These are phyloP conservation scores for Lucifuga dentata DNA, from an alignment of 2,113 vertebrate genomes.

Conservation along the genomic window DNA sequence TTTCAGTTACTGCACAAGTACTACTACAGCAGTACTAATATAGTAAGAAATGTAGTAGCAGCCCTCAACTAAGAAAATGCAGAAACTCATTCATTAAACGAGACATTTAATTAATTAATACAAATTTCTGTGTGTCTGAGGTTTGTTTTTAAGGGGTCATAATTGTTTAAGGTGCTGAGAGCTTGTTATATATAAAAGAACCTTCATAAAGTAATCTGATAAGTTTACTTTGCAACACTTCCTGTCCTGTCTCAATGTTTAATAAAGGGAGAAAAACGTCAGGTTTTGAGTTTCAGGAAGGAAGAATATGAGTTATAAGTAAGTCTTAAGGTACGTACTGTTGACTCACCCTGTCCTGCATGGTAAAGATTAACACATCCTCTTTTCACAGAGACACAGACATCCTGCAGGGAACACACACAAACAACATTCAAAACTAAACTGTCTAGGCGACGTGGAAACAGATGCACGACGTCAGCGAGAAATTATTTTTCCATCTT, in stretches of 20 bases:
- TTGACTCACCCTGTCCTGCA: conserved; percentile 88
- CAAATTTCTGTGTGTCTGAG: neutral
- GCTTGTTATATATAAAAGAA: neutral
- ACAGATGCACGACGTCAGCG: conserved; percentile 9
- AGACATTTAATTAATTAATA: no score
- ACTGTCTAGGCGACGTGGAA: neutral
- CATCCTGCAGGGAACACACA: conserved; percentile 74
- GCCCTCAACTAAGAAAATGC: no score
- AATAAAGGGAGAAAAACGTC: neutral
- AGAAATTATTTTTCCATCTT: neutral
- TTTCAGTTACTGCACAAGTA: no score
- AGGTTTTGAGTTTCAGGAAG: neutral
- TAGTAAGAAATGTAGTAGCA: no score
- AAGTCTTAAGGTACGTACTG: neutral
- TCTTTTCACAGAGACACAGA: conserved; percentile 84
- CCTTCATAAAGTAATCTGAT: neutral
- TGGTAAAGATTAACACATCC: conserved; percentile 84
- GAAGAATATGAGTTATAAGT: neutral
- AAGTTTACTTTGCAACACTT: no score
- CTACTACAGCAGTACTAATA: no score
- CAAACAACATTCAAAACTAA: conserved; percentile 17
- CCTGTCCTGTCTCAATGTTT: neutral
- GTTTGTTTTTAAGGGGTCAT: no score
- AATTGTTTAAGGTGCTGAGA: neutral
- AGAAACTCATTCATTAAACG: no score